These are phyloP conservation scores for Mythimna vitellina DNA, from an alignment of 2,888 invertebrate genomes.

Conservation along the genomic window DNA sequence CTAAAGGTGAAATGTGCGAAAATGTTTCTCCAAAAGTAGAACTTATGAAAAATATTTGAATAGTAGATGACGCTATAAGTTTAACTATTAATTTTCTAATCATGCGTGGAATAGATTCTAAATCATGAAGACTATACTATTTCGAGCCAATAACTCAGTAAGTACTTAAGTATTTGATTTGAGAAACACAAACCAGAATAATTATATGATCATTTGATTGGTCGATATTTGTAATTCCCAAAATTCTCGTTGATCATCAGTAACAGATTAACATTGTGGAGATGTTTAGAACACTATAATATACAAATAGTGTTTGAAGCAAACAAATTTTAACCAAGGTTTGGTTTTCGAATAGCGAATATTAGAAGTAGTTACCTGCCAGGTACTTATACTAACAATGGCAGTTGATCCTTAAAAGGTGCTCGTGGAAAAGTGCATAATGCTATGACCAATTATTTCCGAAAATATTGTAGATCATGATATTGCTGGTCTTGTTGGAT, in stretches of 20 bases:
- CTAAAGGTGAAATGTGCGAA: conserved; percentile 23
- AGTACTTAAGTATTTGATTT: not conserved
- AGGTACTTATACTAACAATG: no score
- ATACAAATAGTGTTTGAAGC: not conserved
- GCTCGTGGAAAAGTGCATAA: no score
- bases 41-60: not conserved
- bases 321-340: not conserved
- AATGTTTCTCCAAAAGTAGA: not conserved
- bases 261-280: not conserved
- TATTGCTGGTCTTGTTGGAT: not conserved
- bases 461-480: no score
- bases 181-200: not conserved
- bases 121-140: not conserved
- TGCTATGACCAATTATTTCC: no score
- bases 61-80: not conserved
- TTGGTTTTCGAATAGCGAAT: not conserved
- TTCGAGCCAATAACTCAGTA: not conserved
- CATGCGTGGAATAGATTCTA: no score
- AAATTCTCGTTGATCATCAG: not conserved
- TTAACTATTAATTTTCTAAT: not conserved
- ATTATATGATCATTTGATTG: not conserved
- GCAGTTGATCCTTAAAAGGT: no score
- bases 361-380: no score
- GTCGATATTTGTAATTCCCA: not conserved
- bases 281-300: no score